Conservation (phyloP, 2,113 vertebrate genomes). For the Salvelinus alpinus region DNA sequence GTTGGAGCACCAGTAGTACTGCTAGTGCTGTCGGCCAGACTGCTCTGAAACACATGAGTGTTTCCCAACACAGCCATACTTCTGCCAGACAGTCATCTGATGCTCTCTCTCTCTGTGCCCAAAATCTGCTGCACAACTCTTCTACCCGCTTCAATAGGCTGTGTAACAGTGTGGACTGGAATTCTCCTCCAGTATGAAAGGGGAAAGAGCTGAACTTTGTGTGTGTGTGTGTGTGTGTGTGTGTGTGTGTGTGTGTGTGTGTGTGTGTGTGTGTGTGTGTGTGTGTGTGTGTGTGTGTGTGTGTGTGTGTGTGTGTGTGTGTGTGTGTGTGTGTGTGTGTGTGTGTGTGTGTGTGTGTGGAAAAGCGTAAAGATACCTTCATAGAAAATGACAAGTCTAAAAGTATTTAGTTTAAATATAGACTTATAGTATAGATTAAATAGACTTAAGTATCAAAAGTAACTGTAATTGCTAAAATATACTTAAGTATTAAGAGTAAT, state of each 20-base stretch:
- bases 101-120: constrained; percentile 31
- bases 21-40: constrained; percentile 17
- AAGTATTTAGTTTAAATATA: too few species aligned
- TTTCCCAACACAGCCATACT: constrained; percentile 39
- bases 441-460: too few species aligned
- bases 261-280: too few species aligned
- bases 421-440: too few species aligned
- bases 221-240: constrained; percentile 6
- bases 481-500: too few species aligned
- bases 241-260: constrained; percentile 22
- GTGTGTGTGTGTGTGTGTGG: too few species aligned
- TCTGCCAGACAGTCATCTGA: constrained; percentile 58
- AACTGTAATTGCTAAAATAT: too few species aligned
- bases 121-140: constrained; percentile 39
- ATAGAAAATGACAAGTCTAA: too few species aligned
- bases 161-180: constrained; percentile 9
- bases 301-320: constrained; percentile 4
- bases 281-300: too few species aligned
- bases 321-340: neutral
- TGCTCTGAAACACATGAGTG: constrained; percentile 28
- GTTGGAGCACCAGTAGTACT: constrained; percentile 1
- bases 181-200: constrained; percentile 19
- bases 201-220: constrained; percentile 57
- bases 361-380: constrained; percentile 23
- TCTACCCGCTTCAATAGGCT: constrained; percentile 45